Percentiles rank a stretch among this genome's conserved stretches.
Conservation (phyloP, 1,140 invertebrate genomes). For the Epicauta chinensis region DNA sequence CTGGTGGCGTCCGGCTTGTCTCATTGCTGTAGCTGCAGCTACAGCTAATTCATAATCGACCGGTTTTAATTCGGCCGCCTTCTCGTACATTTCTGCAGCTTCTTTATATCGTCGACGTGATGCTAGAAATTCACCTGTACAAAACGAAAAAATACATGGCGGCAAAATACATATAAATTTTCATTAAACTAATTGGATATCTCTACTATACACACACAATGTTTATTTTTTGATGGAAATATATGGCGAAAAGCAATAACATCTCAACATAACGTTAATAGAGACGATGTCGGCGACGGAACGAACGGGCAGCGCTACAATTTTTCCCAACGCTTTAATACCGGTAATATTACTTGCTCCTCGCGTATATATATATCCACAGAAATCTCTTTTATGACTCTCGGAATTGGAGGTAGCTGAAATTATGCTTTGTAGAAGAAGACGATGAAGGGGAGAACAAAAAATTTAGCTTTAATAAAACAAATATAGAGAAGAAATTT, state of each 20-base stretch:
- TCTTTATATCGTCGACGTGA: slow-evolving; percentile 69
- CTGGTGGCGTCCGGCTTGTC: slow-evolving; percentile 66
- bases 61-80: slow-evolving; percentile 67
- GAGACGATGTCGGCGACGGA: no score
- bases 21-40: slow-evolving; percentile 76
- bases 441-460: no score
- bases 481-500: no score
- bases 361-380: no score
- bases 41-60: slow-evolving; percentile 78
- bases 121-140: slow-evolving; percentile 78
- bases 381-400: slow-evolving; percentile 27
- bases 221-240: not conserved
- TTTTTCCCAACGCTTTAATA: no score
- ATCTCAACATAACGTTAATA: no score
- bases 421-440: no score
- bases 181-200: slow-evolving; percentile 24
- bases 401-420: slow-evolving; percentile 20
- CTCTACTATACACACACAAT: slow-evolving; percentile 4
- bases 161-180: slow-evolving; percentile 19
- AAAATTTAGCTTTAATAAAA: no score
- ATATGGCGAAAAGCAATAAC: no score
- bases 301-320: no score
- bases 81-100: slow-evolving; percentile 71
- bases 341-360: no score
- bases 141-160: slow-evolving; percentile 2